Evolutionary conservation across 2,797 vertebrate species (phyloP).

Genomic region (Malacoraja senta): DNA sequence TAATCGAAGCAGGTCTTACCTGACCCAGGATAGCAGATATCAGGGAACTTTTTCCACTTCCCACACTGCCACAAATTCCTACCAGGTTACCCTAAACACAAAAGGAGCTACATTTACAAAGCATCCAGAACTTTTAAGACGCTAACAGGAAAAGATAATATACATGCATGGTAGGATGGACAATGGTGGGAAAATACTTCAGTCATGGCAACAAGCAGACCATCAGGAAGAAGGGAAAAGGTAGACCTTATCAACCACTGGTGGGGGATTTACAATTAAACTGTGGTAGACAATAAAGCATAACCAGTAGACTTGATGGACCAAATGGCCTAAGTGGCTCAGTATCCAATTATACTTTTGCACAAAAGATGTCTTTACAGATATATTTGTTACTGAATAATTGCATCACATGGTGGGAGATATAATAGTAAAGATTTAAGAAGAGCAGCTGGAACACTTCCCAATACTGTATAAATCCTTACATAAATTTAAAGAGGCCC

Average conservation of each 20-base stretch:
- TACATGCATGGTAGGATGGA: not conserved
- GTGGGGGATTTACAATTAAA: not conserved
- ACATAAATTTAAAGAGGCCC: not conserved
- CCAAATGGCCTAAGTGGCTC: not conserved
- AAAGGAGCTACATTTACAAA: not conserved
- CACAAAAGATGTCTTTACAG: not conserved
- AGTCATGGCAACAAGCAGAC: not conserved
- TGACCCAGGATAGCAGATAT: conserved; percentile 45
- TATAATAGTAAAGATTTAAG: not conserved
- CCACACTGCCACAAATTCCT: conserved; percentile 45
- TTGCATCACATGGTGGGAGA: not conserved
- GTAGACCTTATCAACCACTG: not conserved
- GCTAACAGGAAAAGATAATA: not conserved
- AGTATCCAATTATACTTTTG: not conserved
- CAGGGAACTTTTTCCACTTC: conserved; percentile 45
- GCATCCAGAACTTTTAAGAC: not conserved
- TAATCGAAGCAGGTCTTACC: conserved; percentile 39
- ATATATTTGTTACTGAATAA: not conserved
- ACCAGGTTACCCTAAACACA: conserved; percentile 42
- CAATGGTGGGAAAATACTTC: too few relatives aligned
- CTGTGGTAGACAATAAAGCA: not conserved
- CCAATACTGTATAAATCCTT: too few relatives aligned
- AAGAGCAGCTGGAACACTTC: not conserved
- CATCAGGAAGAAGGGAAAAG: not conserved
- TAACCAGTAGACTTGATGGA: not conserved